Evolutionary conservation across 2,797 vertebrate genomes (phyloP).

Genomic region (Notolepis coatsorum): DNA sequence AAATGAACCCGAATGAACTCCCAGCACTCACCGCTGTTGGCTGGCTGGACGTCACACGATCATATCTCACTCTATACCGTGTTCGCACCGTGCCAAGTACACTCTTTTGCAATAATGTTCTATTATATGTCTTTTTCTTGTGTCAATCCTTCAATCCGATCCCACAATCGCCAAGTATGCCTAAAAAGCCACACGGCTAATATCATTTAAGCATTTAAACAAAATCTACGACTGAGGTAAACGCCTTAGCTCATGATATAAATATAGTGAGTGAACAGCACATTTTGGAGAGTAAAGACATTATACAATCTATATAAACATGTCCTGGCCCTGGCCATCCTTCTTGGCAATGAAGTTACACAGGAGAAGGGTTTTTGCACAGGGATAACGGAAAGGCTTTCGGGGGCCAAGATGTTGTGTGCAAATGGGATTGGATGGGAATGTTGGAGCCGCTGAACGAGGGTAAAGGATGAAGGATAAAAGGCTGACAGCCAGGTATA

Average conservation of each 20-base stretch:
- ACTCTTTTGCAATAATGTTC: background rate
- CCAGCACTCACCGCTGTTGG: no score
- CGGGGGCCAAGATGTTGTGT: constrained; percentile 25
- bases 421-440: constrained; percentile 15
- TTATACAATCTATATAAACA: constrained; percentile 48
- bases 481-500: no score
- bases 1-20: no score
- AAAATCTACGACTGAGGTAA: constrained; percentile 51
- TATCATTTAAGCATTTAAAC: constrained; percentile 48
- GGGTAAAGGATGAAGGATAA: constrained; percentile 22
- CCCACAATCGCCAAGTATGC: constrained; percentile 29
- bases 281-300: constrained; percentile 24
- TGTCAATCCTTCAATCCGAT: background rate
- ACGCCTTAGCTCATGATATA: constrained; percentile 64
- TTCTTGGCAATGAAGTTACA: constrained; percentile 54
- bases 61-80: background rate
- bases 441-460: constrained; percentile 25
- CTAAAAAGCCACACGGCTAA: constrained; percentile 27
- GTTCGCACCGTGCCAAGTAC: background rate
- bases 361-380: constrained; percentile 32
- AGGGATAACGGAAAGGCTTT: constrained; percentile 3
- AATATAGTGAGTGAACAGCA: constrained; percentile 57
- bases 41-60: background rate
- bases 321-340: constrained; percentile 33
- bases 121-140: background rate